Base-by-base conservation (phyloP, 2,888 invertebrate genomes). In the Napeogenes inachia region DNA sequence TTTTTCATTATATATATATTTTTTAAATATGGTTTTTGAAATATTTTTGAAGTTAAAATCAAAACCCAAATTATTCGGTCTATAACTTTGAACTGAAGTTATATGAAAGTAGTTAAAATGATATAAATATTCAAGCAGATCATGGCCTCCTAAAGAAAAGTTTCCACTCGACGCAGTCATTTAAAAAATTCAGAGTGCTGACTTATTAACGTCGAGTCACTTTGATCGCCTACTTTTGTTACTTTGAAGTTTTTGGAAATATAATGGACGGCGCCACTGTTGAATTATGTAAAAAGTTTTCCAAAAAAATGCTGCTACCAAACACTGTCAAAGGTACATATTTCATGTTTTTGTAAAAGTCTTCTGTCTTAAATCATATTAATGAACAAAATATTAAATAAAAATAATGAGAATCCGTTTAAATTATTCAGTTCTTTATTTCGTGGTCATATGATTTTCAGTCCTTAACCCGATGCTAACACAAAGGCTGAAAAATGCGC, bases 151-250 rank as follows among this genome's bases (percentile, higher is more conserved):
- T 70, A 75, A 73, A 75, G 62, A 73, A 75, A 86, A 87, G 76
- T 84, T 87, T 78, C 73, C 75, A 81, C 75, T 79, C 70, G 71
- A 59, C 71, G 71, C 70, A 70, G 73, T 69, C 73, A 67, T 76
- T 83, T 88, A 81, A 86, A 87, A 87, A 84, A 87, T 87, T 88
- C 85, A 87, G 77, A 78, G 78, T 77, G 75, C 74, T 75, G 73
- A 77, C 78, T 81, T 83, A 85, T 85, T 84, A 85, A 82, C 80
- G 80, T 79, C 74, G 73, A 72, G 71, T 67, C 71, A 71, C 71
- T 71, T 69, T 69, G 67, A 66, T 70, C 65, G 64, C 63, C 64
- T 65, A 58, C 63, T 63, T 68, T 56, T 59, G 65, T 61, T 60
- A 64, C 66, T 66, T 66, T 62, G 46, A 59, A 60, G 58, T 59